These are phyloP conservation scores for Lathamus discolor DNA, from an alignment of 2,113 vertebrate genomes.

Conservation along the genomic window DNA sequence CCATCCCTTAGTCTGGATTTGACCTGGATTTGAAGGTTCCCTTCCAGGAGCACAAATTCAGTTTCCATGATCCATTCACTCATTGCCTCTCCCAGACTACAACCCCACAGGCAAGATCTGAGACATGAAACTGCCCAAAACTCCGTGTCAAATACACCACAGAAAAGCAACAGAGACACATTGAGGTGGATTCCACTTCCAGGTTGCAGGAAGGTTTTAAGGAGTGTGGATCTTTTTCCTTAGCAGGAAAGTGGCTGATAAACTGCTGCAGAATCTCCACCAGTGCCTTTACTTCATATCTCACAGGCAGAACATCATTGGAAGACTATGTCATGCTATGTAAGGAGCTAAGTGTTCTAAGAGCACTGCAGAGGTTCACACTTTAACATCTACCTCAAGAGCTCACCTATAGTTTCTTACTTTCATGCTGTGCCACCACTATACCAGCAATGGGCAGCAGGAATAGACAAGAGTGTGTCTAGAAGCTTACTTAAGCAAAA, in stretches of 20 bases:
- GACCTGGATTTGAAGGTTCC: not conserved
- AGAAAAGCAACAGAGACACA: not conserved
- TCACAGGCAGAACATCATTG: not conserved
- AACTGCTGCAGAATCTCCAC: not conserved
- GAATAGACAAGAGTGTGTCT: not conserved
- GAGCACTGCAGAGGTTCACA: not conserved
- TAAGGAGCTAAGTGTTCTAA: not conserved
- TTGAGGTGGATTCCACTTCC: not conserved
- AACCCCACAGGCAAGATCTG: not conserved
- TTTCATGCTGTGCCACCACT: not conserved
- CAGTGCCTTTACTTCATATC: not conserved
- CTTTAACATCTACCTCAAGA: not conserved
- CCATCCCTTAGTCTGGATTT: not conserved
- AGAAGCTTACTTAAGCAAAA: not conserved
- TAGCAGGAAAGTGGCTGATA: not conserved
- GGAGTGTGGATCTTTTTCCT: not conserved
- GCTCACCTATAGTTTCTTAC: not conserved
- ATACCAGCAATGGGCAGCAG: not conserved
- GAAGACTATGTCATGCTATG: not conserved
- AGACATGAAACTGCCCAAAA: not conserved
- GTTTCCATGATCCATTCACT: not conserved
- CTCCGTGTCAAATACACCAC: rapidly evolving
- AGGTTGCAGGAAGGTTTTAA: not conserved
- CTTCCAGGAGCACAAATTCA: not conserved
- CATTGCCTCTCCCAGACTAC: not conserved